phyloP scores from a whole-genome alignment of 1,140 invertebrate genomes.

The Hypsibius dujardini region DNA sequence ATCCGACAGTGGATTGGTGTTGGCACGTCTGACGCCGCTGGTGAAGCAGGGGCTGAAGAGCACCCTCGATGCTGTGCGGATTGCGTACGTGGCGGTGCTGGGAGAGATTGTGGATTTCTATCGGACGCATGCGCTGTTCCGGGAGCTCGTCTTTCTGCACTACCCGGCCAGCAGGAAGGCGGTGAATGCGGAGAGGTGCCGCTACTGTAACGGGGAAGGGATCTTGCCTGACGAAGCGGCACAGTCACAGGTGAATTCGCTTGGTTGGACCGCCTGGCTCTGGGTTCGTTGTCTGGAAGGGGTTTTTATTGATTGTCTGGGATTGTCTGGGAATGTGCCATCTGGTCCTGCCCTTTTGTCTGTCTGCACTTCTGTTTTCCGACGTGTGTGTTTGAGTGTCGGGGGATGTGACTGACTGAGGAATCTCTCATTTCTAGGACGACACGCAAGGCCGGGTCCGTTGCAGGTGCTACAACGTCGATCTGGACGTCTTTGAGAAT shows the following conservation, averaged over 20 bases:
- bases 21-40: background rate
- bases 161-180: background rate
- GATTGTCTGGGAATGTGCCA: conserved; percentile 18
- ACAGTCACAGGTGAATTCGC: conserved; percentile 43
- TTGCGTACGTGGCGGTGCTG: background rate
- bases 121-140: background rate
- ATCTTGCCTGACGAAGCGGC: conserved; percentile 85
- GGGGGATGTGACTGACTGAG: conserved; percentile 20
- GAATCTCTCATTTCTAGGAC: background rate
- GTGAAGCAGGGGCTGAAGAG: background rate
- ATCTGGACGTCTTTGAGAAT: conserved; percentile 86
- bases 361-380: too few species aligned
- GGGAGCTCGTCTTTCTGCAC: too few species aligned
- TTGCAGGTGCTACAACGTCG: conserved; percentile 41
- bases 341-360: background rate
- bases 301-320: conserved; percentile 25
- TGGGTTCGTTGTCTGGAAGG: conserved; percentile 24
- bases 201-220: conserved; percentile 50
- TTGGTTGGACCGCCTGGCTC: conserved; percentile 23
- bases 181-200: conserved; percentile 18
- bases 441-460: conserved; percentile 20
- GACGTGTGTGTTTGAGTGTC: background rate
- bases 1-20: background rate
- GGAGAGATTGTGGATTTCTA: background rate
- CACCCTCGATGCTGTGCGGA: background rate